Evolutionary conservation across 2,113 vertebrate species (phyloP).

Genomic region (Apteryx owenii): DNA sequence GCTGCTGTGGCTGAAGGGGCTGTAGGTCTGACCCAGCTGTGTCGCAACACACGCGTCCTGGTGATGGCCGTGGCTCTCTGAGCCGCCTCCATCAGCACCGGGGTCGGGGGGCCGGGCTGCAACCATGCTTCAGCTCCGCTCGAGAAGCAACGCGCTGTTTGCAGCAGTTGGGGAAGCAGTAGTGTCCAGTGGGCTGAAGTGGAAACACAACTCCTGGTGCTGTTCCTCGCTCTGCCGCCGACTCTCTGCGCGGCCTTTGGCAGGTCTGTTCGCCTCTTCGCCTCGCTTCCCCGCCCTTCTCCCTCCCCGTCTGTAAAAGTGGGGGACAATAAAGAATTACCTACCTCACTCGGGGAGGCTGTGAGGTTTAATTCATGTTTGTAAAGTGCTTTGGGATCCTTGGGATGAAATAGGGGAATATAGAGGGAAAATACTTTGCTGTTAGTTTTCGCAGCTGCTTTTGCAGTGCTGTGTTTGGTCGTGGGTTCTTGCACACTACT

Average conservation of each 20-base stretch:
- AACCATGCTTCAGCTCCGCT: accelerated
- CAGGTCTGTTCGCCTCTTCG: not conserved
- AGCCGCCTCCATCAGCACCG: not conserved
- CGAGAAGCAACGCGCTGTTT: accelerated
- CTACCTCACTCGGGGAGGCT: conserved; percentile 42
- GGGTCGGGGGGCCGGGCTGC: too few relatives aligned
- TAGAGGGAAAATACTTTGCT: not conserved
- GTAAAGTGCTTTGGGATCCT: conserved; percentile 20
- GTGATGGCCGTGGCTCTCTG: not conserved
- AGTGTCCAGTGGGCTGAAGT: not conserved
- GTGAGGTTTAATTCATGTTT: not conserved
- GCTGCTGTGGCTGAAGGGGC: not conserved
- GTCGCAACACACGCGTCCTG: accelerated
- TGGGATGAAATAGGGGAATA: not conserved
- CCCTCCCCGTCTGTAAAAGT: not conserved
- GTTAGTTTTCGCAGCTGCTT: not conserved
- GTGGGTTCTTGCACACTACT: not conserved
- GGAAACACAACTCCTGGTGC: accelerated
- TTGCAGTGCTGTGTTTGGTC: not conserved
- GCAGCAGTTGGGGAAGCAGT: not conserved
- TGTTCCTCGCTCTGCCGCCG: accelerated
- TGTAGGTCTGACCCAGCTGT: accelerated
- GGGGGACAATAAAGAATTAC: not conserved
- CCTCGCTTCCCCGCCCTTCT: not conserved
- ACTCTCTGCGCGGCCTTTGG: not conserved